Conservation (phyloP, 2,113 vertebrate species). For the Sula dactylatra region DNA sequence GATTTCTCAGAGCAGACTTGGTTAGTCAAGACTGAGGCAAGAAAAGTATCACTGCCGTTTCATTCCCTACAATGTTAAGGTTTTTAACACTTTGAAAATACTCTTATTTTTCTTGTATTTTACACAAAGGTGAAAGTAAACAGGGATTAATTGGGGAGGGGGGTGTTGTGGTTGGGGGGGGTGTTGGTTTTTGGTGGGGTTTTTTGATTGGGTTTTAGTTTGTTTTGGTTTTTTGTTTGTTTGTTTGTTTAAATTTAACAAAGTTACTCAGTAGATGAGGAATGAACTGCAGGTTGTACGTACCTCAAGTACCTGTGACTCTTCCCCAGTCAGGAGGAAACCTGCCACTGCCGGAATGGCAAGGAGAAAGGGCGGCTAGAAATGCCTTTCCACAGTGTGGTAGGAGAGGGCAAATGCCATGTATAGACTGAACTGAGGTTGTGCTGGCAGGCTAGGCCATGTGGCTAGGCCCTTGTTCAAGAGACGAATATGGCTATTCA, state of each 20-base stretch:
- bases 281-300: background rate
- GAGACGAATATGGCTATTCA: background rate
- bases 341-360: background rate
- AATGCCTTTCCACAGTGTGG: background rate
- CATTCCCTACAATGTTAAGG: background rate
- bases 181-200: background rate
- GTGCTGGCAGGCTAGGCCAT: background rate
- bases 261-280: background rate
- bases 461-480: background rate
- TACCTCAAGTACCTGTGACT: background rate
- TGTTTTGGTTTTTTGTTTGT: no score
- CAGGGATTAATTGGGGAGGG: background rate
- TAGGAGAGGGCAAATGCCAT: no score
- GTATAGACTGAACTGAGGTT: rapidly evolving
- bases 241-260: background rate
- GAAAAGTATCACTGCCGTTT: background rate
- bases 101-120: background rate
- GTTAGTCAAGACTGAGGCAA: background rate
- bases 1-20: background rate
- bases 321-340: background rate
- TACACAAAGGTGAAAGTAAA: background rate
- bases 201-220: background rate
- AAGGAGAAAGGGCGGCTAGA: background rate
- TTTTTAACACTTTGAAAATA: background rate
- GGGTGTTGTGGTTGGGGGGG: background rate